Evolutionary conservation across 2,888 invertebrate species (phyloP), one percentile per base, ranked within the genome.

Genomic region (Didymodactylos carnosus): DNA sequence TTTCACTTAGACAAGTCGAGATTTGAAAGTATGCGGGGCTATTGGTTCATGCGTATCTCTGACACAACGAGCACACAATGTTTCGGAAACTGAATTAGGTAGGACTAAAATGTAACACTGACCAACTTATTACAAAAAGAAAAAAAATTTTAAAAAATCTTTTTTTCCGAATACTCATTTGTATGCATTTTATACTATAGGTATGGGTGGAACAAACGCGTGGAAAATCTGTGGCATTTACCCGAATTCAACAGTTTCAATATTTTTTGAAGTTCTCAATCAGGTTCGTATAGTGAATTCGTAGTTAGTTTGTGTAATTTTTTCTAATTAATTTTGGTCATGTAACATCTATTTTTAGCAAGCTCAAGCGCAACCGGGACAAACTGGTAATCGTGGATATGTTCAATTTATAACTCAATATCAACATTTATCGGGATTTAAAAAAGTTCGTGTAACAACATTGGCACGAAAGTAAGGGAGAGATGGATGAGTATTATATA

Each of bases 351-450:
- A n/a, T n/a, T n/a, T n/a, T n/a, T n/a, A n/a, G 83, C 90, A 92
- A 23, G 91, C 93, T 6, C 91, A 92, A 0, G 91, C 92, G 79
- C 94, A 92, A 0, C 94, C 39, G 43, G 69, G 80, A 77, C 7
- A 71, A 93, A 82, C 95, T 23, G 35, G 95, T 71, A 94, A 94
- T 0, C 88, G 95, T 73, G 98, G 97, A 14, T 94, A 92, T 81
- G 89, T 98, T 76, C 98, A 99, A 84, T 92, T 98, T 82, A 94
- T 98, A 78, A 94, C 94, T 1, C 94, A 97, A 83, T 98, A 98
- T 86, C 97, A 94, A 80, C 97, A 98, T 84, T 90, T 94, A 16
- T 92, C 90, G 83, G 98, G 98, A 0, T 93, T 94, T 83, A 87
- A 91, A 76, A 88, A 94, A 78, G 92, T 98, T 77, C 86, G 98